Evolutionary conservation across 2,888 invertebrate species (phyloP).

Genomic region (Sinotaia quadrata): DNA sequence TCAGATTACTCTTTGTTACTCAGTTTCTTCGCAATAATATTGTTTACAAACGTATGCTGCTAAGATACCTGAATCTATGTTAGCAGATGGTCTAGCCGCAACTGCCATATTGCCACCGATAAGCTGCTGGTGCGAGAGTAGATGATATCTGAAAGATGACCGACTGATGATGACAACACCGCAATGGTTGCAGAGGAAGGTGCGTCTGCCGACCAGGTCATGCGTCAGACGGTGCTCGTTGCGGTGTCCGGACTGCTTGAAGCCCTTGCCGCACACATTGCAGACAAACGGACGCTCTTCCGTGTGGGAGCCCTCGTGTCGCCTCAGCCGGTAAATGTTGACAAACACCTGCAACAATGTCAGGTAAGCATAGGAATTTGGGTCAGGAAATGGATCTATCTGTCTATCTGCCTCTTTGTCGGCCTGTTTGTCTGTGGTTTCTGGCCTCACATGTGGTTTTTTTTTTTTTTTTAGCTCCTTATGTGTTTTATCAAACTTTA

Average conservation of each 20-base stretch:
- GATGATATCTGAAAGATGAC: conserved; percentile 32
- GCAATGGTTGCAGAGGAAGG: conserved; percentile 37
- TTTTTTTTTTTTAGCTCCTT: conserved; percentile 24
- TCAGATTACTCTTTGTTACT: too few species aligned
- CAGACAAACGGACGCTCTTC: conserved; percentile 36
- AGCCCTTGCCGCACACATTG: conserved; percentile 35
- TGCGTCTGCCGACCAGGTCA: conserved; percentile 19
- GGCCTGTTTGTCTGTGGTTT: too few species aligned
- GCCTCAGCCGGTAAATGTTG: conserved; percentile 34
- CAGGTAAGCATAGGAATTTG: too few species aligned
- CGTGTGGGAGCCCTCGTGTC: conserved; percentile 35
- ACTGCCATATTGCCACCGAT: neutral
- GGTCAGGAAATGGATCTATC: too few species aligned
- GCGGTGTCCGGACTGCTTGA: conserved; percentile 35
- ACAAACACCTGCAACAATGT: conserved; percentile 12
- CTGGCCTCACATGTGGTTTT: too few species aligned
- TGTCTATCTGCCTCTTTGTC: too few species aligned
- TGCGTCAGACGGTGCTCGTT: conserved; percentile 38
- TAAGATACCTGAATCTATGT: too few species aligned
- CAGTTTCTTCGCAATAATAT: too few species aligned
- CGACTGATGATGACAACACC: conserved; percentile 36
- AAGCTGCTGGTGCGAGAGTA: conserved; percentile 16
- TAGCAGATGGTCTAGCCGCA: too few species aligned
- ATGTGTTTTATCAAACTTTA: too few species aligned
- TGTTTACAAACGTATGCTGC: too few species aligned